A percentile compares a stretch with the other conserved stretches of the same genome.
phyloP scores from a whole-genome alignment of 2,888 invertebrate genomes.

The Hydraecia micacea region DNA sequence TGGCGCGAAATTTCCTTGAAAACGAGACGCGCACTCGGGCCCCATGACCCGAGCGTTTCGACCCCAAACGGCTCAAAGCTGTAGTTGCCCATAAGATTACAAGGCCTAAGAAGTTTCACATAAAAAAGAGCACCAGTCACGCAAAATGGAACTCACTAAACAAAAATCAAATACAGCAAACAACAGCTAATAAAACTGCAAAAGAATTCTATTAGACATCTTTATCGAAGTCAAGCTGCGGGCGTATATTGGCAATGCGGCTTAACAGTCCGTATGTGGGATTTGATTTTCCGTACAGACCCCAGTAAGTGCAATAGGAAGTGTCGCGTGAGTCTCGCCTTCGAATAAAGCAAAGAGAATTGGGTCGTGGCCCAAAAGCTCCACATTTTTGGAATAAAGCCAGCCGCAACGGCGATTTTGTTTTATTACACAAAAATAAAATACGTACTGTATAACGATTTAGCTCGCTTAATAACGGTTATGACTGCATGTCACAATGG shows the following conservation, averaged over 20 bases:
- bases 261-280: slow-evolving; percentile 73
- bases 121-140: neutral
- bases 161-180: slow-evolving; percentile 42
- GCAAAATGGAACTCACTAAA: slow-evolving; percentile 23
- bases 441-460: slow-evolving; percentile 76
- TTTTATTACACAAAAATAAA: slow-evolving; percentile 83
- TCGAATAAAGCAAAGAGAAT: slow-evolving; percentile 85
- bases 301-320: slow-evolving; percentile 82
- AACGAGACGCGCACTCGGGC: too few relatives aligned
- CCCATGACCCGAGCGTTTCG: too few relatives aligned
- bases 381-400: slow-evolving; percentile 84
- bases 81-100: too few relatives aligned
- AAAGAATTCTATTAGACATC: slow-evolving; percentile 66
- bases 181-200: slow-evolving; percentile 61
- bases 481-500: slow-evolving; percentile 65
- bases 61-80: too few relatives aligned
- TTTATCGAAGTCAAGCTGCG: slow-evolving; percentile 60
- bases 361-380: slow-evolving; percentile 82
- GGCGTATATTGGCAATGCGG: slow-evolving; percentile 71
- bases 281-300: slow-evolving; percentile 77
- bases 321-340: slow-evolving; percentile 82
- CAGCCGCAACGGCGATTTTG: slow-evolving; percentile 81
- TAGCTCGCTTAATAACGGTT: slow-evolving; percentile 70
- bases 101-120: neutral
- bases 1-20: too few relatives aligned